Evolutionary conservation across 2,797 vertebrate genomes (phyloP), one percentile per base, ranked within the genome.

Genomic region (Scolopax rusticola): DNA sequence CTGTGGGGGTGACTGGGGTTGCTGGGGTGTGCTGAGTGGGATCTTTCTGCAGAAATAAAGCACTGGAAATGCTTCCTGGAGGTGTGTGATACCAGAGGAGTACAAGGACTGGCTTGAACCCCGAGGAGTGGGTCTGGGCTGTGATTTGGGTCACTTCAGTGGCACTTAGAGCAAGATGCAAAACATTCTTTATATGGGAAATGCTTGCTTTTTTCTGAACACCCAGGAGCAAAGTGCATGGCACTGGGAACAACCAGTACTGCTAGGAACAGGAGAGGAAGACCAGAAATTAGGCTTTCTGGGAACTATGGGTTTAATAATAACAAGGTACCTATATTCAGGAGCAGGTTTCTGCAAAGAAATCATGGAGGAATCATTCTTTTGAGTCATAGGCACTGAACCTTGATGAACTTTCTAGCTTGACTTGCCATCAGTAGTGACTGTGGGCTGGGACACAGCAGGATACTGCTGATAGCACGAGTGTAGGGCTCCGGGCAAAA

Each of bases 11-110:
- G 41, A 9, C n/a, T 21, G 25, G 27, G 54, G 8, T 30, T 63
- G 48, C 43, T 73, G 68, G 61, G 68, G 18, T 0, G 0, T n/a
- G 56, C 71, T 36, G 2, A 0, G 33, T 5, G 2, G 20, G 51
- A 23, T 47, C 45, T 38, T 18, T 17, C 23, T 2, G 0, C 48
- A 54, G 78, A 41, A 19, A 20, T 24, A 15, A 57, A 56, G 32
- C 9, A 2, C 36, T 80, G 40, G 41, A 57, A 48, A 8, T 36
- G 56, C 16, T 41, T 15, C 19, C 59, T 54, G 70, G 36, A 59
- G 57, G 28, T 21, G 2, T 3, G 25, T 4, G 76, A 15, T 61
- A 33, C 59, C 74, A 50, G 3, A 59, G 7, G 8, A 12, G 2
- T 50, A 4, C 11, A 20, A 19, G 27, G 38, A 3, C 40, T 24